Evolutionary conservation across 2,888 invertebrate genomes (phyloP).

Genomic region (Alcis repandata): DNA sequence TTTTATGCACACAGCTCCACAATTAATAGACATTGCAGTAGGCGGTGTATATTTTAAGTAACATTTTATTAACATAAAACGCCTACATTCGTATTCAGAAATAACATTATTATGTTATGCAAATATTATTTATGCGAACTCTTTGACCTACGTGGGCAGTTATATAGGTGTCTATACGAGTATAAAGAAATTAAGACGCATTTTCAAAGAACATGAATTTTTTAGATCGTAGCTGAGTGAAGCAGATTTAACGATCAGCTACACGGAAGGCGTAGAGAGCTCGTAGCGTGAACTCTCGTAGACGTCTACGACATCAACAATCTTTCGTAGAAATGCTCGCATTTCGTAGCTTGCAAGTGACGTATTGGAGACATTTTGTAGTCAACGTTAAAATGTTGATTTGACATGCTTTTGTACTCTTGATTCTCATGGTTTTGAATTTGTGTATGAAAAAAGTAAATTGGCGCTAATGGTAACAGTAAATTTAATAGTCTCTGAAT

Average conservation of each 20-base stretch:
- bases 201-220: slow-evolving; percentile 5
- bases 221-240: slow-evolving; percentile 9
- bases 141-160: background rate
- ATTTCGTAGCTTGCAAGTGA: slow-evolving; percentile 3
- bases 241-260: slow-evolving; percentile 3
- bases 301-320: slow-evolving; percentile 3
- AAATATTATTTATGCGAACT: background rate
- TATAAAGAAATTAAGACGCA: slow-evolving; percentile 4
- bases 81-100: background rate
- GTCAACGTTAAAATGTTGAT: slow-evolving; percentile 3
- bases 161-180: background rate
- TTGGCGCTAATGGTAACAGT: background rate
- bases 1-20: background rate
- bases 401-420: background rate
- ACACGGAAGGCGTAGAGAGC: background rate
- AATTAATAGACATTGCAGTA: background rate
- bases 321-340: slow-evolving; percentile 2
- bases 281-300: slow-evolving; percentile 7
- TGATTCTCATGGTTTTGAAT: background rate
- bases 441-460: background rate
- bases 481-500: no score
- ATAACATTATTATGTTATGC: background rate
- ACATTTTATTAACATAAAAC: background rate
- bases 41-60: no score
- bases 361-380: background rate